Conservation (phyloP, 2,797 vertebrate genomes). For the Psittacula derbiana region DNA sequence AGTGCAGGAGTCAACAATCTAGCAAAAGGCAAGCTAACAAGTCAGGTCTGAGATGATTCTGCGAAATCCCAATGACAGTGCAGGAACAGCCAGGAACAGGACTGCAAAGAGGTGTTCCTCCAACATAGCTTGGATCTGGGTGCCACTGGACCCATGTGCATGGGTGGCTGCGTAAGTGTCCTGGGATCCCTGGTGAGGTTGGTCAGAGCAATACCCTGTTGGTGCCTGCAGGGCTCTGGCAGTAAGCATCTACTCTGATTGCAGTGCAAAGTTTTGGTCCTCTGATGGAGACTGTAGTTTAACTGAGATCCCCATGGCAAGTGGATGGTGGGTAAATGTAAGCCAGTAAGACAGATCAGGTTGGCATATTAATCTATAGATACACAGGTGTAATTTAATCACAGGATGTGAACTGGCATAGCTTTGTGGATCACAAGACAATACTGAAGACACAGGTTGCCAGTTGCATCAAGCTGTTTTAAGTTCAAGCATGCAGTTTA, state of each 20-base stretch:
- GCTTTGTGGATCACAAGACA: not conserved
- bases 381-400: not conserved
- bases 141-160: accelerated
- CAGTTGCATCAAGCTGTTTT: not conserved
- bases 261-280: not conserved
- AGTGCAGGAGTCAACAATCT: not conserved
- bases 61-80: not conserved
- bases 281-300: not conserved
- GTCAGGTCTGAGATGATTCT: not conserved
- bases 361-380: not conserved
- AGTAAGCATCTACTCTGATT: accelerated
- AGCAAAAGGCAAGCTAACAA: not conserved
- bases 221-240: not conserved
- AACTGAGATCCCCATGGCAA: not conserved
- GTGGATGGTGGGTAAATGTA: not conserved
- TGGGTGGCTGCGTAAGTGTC: accelerated
- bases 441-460: not conserved
- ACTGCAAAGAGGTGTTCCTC: not conserved
- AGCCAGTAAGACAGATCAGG: not conserved
- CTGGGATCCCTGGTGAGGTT: not conserved
- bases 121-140: not conserved
- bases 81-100: not conserved
- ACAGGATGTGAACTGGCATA: not conserved
- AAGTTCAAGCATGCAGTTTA: not conserved
- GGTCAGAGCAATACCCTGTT: accelerated